Base-by-base conservation (phyloP, 2,113 vertebrate genomes). In the Limnothrissa miodon region DNA sequence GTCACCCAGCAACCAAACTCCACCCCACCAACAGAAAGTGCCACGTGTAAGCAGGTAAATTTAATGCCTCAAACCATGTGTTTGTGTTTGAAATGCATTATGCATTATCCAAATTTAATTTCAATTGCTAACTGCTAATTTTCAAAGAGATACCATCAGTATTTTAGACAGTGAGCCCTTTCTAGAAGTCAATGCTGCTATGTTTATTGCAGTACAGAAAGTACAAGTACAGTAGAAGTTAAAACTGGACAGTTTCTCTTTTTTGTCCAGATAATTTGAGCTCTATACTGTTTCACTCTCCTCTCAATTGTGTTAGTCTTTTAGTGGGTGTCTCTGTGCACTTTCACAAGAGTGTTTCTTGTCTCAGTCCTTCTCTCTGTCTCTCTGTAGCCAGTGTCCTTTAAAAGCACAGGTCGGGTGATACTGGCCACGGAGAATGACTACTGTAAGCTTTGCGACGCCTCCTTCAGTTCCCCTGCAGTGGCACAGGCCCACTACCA, bases 381-480 rank as follows among this genome's bases (percentile, higher is more conserved):
- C 62, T 56, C 59, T 82, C 39, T 85, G 29, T 56, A 36, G 15
- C 85, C 93, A 97, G 96, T 94, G 15, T 90, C 96, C 89, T 95
- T 94, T 79, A 98, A 97, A 82, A 95, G 96, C 25, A 95, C 95
- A 51, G 95, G 97, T 81, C 91, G 98, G 83, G 97, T 99, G 91
- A 99, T 99, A 92, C 90, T 99, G 94, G 98, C 98, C 87, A 99
- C 98, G 0, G 98, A 99, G 93, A 98, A 98, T 0, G 98, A 99
- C 92, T 99, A 99, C 93, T 99, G 98, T 90, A 99, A 99, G 93
- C 95, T 99, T 82, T 99, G 98, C 4, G 98, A 99, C 0, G 98
- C 98, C 86, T 99, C 98, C 13, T 99, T 99, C 90, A 99, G 98
- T 21, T 99, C 98, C 0, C 97, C 96, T 0, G 97, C 97, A 1